Conservation (phyloP, 2,888 invertebrate genomes). For the Harpalus rufipes region DNA sequence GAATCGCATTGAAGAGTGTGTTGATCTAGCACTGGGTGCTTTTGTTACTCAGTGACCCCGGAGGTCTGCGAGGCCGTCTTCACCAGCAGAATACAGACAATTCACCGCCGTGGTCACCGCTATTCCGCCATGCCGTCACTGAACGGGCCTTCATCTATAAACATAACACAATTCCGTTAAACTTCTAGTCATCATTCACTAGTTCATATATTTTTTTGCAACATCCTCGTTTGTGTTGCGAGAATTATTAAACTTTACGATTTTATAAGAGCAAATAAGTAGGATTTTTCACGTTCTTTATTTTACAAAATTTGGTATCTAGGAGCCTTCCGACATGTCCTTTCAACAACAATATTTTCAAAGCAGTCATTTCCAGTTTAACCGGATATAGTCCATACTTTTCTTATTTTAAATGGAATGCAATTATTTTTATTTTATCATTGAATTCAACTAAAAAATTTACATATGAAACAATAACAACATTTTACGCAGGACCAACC, state of each 20-base stretch:
- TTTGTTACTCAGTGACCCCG: slow-evolving; percentile 24
- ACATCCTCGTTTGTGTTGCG: neutral
- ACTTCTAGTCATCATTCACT: neutral
- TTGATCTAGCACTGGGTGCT: slow-evolving; percentile 35
- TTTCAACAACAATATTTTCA: too few relatives aligned
- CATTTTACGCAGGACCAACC: too few relatives aligned
- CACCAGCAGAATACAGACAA: slow-evolving; percentile 91
- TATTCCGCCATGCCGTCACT: slow-evolving; percentile 87
- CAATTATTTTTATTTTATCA: too few relatives aligned
- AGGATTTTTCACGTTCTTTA: too few relatives aligned
- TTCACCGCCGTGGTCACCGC: slow-evolving; percentile 85
- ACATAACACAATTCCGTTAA: slow-evolving; percentile 1
- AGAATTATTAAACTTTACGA: neutral
- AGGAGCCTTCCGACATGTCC: too few relatives aligned
- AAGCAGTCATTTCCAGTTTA: too few relatives aligned
- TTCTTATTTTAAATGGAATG: too few relatives aligned
- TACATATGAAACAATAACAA: too few relatives aligned
- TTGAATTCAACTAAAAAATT: too few relatives aligned
- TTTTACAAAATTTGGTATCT: neutral
- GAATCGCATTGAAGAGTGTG: slow-evolving; percentile 33
- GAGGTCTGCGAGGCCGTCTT: slow-evolving; percentile 71
- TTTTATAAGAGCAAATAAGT: neutral
- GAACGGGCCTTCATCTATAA: slow-evolving; percentile 87
- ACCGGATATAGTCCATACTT: too few relatives aligned
- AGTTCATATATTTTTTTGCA: neutral